Conservation (phyloP, 2,797 vertebrate species). For the Catharus ustulatus region DNA sequence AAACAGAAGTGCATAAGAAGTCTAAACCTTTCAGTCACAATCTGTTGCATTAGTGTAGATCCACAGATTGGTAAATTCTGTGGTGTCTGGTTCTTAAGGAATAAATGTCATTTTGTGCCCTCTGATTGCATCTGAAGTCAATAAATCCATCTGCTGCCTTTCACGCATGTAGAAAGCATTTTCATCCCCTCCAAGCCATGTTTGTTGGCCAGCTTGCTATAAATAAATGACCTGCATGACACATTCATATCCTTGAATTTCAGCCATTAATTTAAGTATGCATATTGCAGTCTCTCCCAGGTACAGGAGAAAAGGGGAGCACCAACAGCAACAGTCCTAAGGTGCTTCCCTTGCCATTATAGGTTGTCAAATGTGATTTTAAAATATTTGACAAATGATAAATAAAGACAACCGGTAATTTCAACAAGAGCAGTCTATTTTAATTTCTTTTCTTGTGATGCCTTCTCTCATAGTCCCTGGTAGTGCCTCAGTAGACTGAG, state of each 20-base stretch:
- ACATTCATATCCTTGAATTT: background rate
- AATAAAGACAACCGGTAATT: background rate
- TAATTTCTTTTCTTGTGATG: background rate
- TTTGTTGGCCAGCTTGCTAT: background rate
- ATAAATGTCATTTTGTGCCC: slow-evolving; percentile 52
- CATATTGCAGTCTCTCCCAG: background rate
- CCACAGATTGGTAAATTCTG: background rate
- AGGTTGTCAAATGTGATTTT: background rate
- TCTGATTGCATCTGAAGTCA: slow-evolving; percentile 46
- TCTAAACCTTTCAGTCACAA: slow-evolving; percentile 32
- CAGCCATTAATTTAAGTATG: background rate
- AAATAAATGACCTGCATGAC: background rate
- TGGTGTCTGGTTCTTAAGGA: slow-evolving; percentile 41
- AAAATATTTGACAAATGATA: background rate
- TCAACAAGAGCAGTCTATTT: background rate
- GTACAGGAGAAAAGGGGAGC: background rate
- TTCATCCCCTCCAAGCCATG: background rate
- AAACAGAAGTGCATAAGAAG: background rate
- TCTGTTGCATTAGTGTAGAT: background rate
- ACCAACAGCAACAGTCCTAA: background rate
- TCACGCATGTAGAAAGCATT: slow-evolving; percentile 34
- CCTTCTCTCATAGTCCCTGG: background rate
- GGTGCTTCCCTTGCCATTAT: background rate
- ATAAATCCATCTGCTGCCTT: slow-evolving; percentile 54
- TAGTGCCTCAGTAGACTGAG: background rate